These are phyloP conservation scores for Lasioglossum villosulum DNA, from an alignment of 2,888 invertebrate species.

Conservation along the genomic window DNA sequence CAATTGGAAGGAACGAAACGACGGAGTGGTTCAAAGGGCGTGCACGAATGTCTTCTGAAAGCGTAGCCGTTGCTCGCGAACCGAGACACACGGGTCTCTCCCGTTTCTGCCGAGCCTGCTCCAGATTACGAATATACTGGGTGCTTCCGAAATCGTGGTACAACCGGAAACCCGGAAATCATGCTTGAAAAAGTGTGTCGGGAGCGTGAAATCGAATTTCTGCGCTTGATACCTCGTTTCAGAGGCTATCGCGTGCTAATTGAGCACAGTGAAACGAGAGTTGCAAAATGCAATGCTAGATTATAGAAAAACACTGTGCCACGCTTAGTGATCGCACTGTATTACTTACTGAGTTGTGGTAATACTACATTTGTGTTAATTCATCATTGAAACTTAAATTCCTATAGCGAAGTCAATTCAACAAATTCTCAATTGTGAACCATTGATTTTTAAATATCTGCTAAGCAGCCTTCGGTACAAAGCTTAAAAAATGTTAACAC, in stretches of 20 bases:
- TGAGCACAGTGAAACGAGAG: not conserved
- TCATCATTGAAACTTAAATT: not conserved
- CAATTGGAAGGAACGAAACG: constrained; percentile 79
- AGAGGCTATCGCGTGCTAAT: not conserved
- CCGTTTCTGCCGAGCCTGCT: not conserved
- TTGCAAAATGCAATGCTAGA: not conserved
- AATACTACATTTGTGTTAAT: not conserved
- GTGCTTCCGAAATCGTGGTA: not conserved
- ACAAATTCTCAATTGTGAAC: not conserved
- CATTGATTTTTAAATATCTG: not conserved
- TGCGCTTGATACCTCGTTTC: not conserved
- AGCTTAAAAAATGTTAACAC: not conserved
- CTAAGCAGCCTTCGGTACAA: not conserved
- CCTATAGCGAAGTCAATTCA: not conserved
- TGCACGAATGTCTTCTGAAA: constrained; percentile 61
- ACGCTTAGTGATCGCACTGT: no score
- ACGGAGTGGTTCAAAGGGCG: constrained; percentile 68
- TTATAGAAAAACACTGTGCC: no score
- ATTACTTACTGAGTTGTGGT: no score
- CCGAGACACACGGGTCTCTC: constrained; percentile 40
- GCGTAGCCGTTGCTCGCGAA: constrained; percentile 35
- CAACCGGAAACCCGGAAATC: constrained; percentile 4
- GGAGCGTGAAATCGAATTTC: not conserved
- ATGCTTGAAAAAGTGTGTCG: not conserved
- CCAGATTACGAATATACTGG: not conserved